These are phyloP conservation scores for Dolichallabes microphthalmus DNA, from an alignment of 2,113 vertebrate genomes.

Conservation along the genomic window DNA sequence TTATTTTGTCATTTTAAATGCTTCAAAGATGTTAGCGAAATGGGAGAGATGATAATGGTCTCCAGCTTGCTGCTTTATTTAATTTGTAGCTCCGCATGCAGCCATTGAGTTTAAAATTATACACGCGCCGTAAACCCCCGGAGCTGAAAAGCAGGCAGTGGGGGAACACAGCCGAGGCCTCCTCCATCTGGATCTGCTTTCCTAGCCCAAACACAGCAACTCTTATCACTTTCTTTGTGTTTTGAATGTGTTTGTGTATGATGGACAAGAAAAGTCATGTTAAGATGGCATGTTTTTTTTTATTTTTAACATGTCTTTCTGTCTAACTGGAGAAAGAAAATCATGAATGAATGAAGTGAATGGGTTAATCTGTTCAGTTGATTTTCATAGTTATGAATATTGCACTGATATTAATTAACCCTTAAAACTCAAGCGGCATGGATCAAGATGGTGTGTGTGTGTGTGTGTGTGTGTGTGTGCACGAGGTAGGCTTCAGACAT, in stretches of 20 bases:
- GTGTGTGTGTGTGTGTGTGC: too few species aligned
- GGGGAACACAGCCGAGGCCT: constrained; percentile 3
- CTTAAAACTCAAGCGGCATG: too few species aligned
- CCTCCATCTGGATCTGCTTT: constrained; percentile 74
- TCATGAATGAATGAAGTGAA: constrained; percentile 57
- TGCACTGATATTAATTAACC: background rate
- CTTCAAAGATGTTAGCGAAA: constrained; percentile 70
- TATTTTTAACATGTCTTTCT: constrained; percentile 30
- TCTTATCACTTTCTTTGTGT: constrained; percentile 56
- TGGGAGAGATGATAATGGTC: constrained; percentile 71
- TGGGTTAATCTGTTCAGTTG: constrained; percentile 42
- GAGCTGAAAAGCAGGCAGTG: constrained; percentile 36
- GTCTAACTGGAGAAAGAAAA: constrained; percentile 52
- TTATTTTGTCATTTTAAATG: constrained; percentile 74
- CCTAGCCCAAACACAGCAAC: constrained; percentile 60
- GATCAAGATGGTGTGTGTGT: too few species aligned
- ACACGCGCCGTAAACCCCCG: constrained; percentile 64
- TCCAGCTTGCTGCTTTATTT: constrained; percentile 73
- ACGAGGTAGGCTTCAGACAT: too few species aligned
- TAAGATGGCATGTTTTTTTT: background rate
- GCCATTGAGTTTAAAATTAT: constrained; percentile 72
- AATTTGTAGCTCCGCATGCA: constrained; percentile 75
- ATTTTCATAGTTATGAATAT: constrained; percentile 16
- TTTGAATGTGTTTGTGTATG: constrained; percentile 10
- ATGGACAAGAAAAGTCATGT: background rate